Base-by-base conservation (phyloP, 2,888 invertebrate genomes). In the Leptodirus hochenwartii region DNA sequence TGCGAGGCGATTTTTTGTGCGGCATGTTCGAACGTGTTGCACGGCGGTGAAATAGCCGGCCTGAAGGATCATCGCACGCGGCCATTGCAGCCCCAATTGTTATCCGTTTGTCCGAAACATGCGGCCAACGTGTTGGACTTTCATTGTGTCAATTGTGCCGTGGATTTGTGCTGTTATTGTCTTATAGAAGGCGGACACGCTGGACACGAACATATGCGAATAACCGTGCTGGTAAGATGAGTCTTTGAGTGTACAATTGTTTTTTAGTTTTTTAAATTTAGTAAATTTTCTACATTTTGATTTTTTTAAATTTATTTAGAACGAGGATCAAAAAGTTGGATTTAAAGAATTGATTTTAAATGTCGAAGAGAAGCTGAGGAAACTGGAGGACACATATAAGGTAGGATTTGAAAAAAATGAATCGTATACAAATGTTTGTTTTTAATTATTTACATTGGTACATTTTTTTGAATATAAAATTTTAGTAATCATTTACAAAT, bases 81-180 rank as follows among this genome's bases (percentile, higher is more conserved):
- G 15, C 34, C 36, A 24, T 32, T 30, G 31, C 29, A 12, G 6
- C n/a, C n/a, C 8, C 20, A 8, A 8, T n/a, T 20, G 8, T 29
- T 37, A 6, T 12, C 10, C 2, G 12, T 17, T n/a, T 59, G 59
- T 30, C 26, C 37, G 0, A 39, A 39, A 17, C 59, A 59, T 40
- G 24, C 36, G 4, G 35, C 39, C 2, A 40, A 47, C 31, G 30
- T 40, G 2, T 15, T 50, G 13, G 56, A 55, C 11, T 55, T 58
- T 39, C 49, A 45, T 33, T 64, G 64, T 35, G 42, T 40, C 3
- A 41, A 46, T 8, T 63, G 64, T 38, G 34, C 49, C n/a, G 27
- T 36, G 14, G 37, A 43, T 2, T 39, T 45, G 2, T 64, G 63
- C 33, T 49, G 54, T n/a, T 51, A 54, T 27, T 63, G 62, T 35